These are phyloP conservation scores for Crepidodera aurea DNA, from an alignment of 2,888 invertebrate species.

Conservation along the genomic window DNA sequence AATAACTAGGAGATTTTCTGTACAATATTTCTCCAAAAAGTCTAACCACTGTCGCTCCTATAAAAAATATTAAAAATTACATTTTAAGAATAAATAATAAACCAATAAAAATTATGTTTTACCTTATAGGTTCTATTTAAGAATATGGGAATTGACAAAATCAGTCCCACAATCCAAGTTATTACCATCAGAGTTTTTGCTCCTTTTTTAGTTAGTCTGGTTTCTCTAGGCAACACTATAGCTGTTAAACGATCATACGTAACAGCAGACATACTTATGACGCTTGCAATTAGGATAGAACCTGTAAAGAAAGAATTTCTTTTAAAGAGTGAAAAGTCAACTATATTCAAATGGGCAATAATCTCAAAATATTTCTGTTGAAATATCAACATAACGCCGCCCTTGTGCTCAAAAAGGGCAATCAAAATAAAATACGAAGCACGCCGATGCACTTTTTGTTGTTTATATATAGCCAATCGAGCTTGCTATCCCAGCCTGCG, in stretches of 20 bases:
- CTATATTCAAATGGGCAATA: too few relatives aligned
- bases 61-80: slow-evolving; percentile 31
- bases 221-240: slow-evolving; percentile 77
- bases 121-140: slow-evolving; percentile 71
- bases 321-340: not conserved
- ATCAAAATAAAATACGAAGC: too few relatives aligned
- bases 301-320: slow-evolving; percentile 65
- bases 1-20: slow-evolving; percentile 70
- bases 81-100: not conserved
- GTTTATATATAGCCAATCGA: too few relatives aligned
- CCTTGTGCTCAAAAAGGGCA: too few relatives aligned
- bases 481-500: too few relatives aligned
- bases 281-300: slow-evolving; percentile 76
- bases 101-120: slow-evolving; percentile 4
- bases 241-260: slow-evolving; percentile 86
- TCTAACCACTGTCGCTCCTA: slow-evolving; percentile 79
- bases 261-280: slow-evolving; percentile 79
- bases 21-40: slow-evolving; percentile 78
- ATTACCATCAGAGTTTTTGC: slow-evolving; percentile 71
- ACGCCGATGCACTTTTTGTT: too few relatives aligned
- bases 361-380: too few relatives aligned
- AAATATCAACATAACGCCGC: too few relatives aligned
- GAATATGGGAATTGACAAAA: slow-evolving; percentile 72
- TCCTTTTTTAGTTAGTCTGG: slow-evolving; percentile 70
- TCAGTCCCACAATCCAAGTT: slow-evolving; percentile 73